Base-by-base conservation (phyloP, 2,797 vertebrate species). In the Sebastes flavidus region DNA sequence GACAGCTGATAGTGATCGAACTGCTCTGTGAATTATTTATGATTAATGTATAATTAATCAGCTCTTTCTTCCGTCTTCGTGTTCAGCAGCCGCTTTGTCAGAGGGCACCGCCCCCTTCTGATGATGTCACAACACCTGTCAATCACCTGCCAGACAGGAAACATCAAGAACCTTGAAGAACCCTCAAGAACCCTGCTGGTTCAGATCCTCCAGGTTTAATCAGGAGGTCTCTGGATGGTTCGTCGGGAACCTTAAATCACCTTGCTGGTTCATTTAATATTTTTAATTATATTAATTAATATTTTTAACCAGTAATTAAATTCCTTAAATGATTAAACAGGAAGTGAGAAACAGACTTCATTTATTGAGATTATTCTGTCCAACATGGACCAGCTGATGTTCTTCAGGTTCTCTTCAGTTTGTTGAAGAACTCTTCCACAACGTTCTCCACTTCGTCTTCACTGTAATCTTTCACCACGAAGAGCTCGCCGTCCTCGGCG, bases 11-110 rank as follows among this genome's bases (percentile, higher is more conserved):
- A 87, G 75, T 80, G 87, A 92, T 88, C 75, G 8, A n/a, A 67
- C 56, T 34, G 10, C 1, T 55, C 52, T 71, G 18, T 46, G 16
- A 77, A 76, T 80, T 68, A 77, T 72, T 77, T 24, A 76, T 13
- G 20, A 61, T 83, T 65, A 72, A 88, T 94, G 69, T 92, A 93
- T 93, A 81, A 93, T 91, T 54, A 67, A 46, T 46, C 42, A 8
- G 42, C 16, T 46, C 16, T 32, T 46, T 68, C 68, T 72, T 87
- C 32, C 32, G 5, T 36, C 22, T 46, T 16, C 2, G n/a, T 73
- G 60, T 68, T 67, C 75, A 74, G 72, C 77, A 84, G 49, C 56
- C 76, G 81, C 54, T 80, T 46, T 46, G 65, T 38, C 54, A 65
- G n/a, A 74, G 22, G 18, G 3, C 8, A 0, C 20, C 25, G 22